Evolutionary conservation across 2,797 vertebrate species (phyloP).

Genomic region (Typhlichthys eigenmanni): DNA sequence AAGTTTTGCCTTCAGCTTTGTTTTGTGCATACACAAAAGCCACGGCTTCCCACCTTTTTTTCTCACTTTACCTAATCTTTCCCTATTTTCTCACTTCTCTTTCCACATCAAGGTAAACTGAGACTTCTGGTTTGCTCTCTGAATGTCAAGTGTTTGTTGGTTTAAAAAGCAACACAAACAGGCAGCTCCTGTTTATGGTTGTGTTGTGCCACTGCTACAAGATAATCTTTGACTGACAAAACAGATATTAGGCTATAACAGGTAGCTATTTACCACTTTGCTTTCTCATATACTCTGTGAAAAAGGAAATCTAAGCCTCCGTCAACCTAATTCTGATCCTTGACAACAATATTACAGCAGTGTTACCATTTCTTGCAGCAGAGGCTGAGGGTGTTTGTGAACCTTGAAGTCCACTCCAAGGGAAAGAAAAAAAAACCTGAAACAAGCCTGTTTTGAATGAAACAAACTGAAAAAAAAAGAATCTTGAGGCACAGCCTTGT

Average conservation of each 20-base stretch:
- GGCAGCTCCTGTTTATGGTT: conserved; percentile 45
- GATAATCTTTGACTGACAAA: conserved; percentile 35
- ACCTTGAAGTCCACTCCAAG: conserved; percentile 78
- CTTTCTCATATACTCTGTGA: conserved; percentile 14
- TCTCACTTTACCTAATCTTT: conserved; percentile 39
- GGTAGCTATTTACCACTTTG: too few species aligned
- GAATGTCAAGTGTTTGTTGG: conserved; percentile 68
- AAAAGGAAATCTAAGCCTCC: conserved; percentile 53
- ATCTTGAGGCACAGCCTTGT: conserved; percentile 90
- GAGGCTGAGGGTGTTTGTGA: conserved; percentile 65
- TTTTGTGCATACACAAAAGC: conserved; percentile 64
- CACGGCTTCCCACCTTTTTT: conserved; percentile 46
- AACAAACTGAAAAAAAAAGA: conserved; percentile 78
- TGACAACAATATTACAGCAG: conserved; percentile 67
- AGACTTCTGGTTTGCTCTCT: conserved; percentile 48
- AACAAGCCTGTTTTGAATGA: conserved; percentile 76
- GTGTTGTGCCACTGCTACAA: conserved; percentile 36
- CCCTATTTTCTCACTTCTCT: conserved; percentile 49
- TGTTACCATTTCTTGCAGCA: conserved; percentile 74
- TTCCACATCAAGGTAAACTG: conserved; percentile 68
- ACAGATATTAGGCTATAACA: conserved; percentile 26
- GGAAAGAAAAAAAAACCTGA: conserved; percentile 33
- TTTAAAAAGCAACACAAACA: conserved; percentile 51
- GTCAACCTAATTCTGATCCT: conserved; percentile 63
- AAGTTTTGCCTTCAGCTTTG: conserved; percentile 72